Conservation (phyloP, 2,888 invertebrate species). For the Dasypogon diadema region DNA sequence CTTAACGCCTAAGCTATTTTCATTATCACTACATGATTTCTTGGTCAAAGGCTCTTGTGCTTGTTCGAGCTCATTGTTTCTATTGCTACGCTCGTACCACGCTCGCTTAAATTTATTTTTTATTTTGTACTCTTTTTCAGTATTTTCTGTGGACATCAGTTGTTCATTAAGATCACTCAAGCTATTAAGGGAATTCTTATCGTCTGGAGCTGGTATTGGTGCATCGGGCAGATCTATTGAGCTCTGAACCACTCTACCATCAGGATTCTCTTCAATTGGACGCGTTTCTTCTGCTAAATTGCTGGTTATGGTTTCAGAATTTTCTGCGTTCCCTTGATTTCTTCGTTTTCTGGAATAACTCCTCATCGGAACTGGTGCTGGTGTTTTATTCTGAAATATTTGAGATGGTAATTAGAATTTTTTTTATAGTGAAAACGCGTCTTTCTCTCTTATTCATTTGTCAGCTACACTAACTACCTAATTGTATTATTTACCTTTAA, state of each 20-base stretch:
- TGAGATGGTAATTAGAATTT: no score
- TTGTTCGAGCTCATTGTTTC: conserved; percentile 28
- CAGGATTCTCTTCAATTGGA: not conserved
- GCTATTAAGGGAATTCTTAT: not conserved
- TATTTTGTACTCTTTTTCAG: conserved; percentile 63
- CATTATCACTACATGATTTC: conserved; percentile 37
- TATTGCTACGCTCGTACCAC: conserved; percentile 60
- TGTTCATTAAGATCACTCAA: conserved; percentile 3
- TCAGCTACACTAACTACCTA: no score
- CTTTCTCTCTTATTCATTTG: no score
- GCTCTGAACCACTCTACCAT: not conserved
- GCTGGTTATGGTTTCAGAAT: conserved; percentile 61
- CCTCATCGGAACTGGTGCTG: conserved; percentile 57
- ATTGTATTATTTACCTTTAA: no score
- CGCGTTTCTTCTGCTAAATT: conserved; percentile 55
- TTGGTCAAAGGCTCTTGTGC: conserved; percentile 11
- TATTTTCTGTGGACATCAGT: not conserved
- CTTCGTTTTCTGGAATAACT: conserved; percentile 67
- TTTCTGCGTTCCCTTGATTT: conserved; percentile 59
- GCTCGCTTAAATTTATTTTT: conserved; percentile 68
- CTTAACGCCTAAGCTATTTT: conserved; percentile 46
- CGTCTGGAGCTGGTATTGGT: not conserved
- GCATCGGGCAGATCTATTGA: conserved; percentile 53
- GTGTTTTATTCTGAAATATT: conserved; percentile 48
- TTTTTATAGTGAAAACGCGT: no score